Base-by-base conservation (phyloP, 2,888 invertebrate species). In the Dexiosoma caninum region DNA sequence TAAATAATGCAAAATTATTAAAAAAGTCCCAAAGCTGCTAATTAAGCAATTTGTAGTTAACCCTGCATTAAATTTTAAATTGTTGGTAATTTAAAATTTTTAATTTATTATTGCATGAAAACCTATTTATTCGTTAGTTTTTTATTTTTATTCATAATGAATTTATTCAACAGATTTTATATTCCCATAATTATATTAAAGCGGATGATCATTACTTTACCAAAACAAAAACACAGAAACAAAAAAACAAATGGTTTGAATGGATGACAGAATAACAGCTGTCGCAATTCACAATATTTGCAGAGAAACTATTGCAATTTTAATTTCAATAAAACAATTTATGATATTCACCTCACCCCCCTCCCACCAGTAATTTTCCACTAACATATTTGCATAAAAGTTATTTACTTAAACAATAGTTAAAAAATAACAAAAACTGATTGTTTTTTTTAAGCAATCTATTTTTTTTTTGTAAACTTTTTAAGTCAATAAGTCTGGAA, bases 131-230 rank as follows among this genome's bases (percentile, higher is more conserved):
- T 60, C 42, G 27, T 12, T 74, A 37, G 2, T 67, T 37, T 75
- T 77, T 70, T 70, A 49, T 55, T 75, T 77, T 70, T 70, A 49
- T 55, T 62, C 44, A 72, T 14, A 53, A 55, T 71, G 23, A 53
- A 78, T 74, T 49, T 69, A 69, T 69, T 78, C 35, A 74, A 69
- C 78, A 79, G 69, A 79, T 74, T 79, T 79, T 69, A 57, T 74
- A 44, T 79, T 74, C 69, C 53, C 35, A 74, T 78, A 78, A 78
- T 78, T 55, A 72, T 37, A 72, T 78, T 53, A 60, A 62, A 77
- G 64, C 37, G 53, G 44, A 27, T 69, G 40, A 23, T 23, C 42
- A 53, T 55, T 10, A 30, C 12, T 21, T 66, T 21, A 8, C n/a
- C n/a, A n/a, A n/a, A n/a, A n/a, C n/a, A n/a, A n/a, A n/a, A n/a